Percentiles rank a stretch among this genome's conserved stretches.
Conservation (phyloP, 2,113 vertebrate genomes). For the Agapornis roseicollis region DNA sequence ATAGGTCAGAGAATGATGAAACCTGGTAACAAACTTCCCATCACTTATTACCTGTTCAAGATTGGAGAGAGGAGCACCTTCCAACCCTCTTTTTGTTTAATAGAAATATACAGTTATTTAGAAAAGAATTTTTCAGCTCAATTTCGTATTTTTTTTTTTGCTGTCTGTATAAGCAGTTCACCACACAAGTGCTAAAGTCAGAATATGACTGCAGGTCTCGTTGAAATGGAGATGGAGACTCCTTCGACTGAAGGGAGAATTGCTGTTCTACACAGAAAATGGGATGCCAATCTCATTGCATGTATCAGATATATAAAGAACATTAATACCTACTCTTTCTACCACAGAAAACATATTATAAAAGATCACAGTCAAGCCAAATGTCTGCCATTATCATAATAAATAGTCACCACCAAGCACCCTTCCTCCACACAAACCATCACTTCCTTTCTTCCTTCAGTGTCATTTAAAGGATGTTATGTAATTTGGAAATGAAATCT, state of each 20-base stretch:
- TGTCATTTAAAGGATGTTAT: not conserved
- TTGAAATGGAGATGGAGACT: not conserved
- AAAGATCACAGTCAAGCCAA: not conserved
- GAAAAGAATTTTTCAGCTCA: not conserved
- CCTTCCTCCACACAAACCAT: not conserved
- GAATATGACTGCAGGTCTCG: not conserved
- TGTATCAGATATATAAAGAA: not conserved
- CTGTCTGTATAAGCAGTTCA: not conserved
- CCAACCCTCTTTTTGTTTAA: not conserved
- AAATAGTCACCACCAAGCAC: not conserved
- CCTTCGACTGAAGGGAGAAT: fast-evolving
- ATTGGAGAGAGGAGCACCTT: not conserved
- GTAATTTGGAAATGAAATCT: not conserved
- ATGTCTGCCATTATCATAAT: not conserved
- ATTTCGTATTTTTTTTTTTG: not conserved
- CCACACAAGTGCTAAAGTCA: not conserved
- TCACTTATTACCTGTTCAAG: not conserved
- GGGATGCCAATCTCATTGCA: not conserved
- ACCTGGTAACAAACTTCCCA: not conserved
- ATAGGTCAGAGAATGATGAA: not conserved
- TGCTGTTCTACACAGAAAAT: not conserved
- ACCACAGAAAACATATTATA: not conserved
- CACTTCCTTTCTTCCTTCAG: not conserved
- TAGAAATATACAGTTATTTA: not conserved
- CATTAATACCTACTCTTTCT: not conserved